These are phyloP conservation scores for Calliopsis andreniformis DNA, from an alignment of 1,140 invertebrate species.

Conservation along the genomic window DNA sequence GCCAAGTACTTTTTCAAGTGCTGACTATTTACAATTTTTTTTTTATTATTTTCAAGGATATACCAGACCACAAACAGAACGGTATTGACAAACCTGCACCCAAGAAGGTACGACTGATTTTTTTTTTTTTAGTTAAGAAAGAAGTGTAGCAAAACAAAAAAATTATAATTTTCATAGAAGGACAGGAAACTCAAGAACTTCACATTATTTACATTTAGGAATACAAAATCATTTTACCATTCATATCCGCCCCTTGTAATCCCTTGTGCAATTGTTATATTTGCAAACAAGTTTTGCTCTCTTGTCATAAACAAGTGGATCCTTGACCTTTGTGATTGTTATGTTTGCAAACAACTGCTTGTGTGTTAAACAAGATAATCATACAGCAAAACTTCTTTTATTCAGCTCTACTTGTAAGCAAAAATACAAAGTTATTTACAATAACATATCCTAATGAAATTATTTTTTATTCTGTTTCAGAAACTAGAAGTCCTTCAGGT, in stretches of 20 bases:
- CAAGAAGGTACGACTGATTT: conserved; percentile 72
- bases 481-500: conserved; percentile 71
- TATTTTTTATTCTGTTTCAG: conserved; percentile 60
- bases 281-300: background rate
- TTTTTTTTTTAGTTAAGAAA: conserved; percentile 38
- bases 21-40: conserved; percentile 37
- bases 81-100: conserved; percentile 76
- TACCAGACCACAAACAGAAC: conserved; percentile 74
- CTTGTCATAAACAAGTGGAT: background rate
- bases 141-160: too few species aligned
- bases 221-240: background rate
- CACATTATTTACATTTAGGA: background rate
- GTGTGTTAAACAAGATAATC: too few species aligned
- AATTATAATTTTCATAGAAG: background rate
- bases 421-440: background rate
- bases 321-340: conserved; percentile 5
- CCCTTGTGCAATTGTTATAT: background rate
- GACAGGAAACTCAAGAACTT: background rate
- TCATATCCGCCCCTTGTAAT: background rate
- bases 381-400: too few species aligned
- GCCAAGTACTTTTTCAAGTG: conserved; percentile 11
- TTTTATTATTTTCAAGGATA: conserved; percentile 78
- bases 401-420: too few species aligned
- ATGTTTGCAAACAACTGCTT: background rate
- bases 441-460: background rate